Conservation (phyloP, 1,140 invertebrate genomes). For the Platyscapa corneri region DNA sequence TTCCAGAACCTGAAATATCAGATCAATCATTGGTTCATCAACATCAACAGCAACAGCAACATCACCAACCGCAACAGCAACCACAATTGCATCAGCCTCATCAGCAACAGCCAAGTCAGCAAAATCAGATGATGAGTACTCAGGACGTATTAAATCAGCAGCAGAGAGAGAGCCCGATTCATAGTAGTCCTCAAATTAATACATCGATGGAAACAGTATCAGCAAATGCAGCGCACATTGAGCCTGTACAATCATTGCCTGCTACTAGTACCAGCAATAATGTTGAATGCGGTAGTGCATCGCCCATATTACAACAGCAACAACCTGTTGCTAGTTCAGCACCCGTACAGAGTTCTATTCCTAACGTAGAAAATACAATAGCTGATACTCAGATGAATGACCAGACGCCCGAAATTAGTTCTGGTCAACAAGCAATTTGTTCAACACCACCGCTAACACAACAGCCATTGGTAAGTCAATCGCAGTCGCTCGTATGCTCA, state of each 20-base stretch:
- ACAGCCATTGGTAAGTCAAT: slow-evolving; percentile 47
- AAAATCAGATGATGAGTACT: slow-evolving; percentile 38
- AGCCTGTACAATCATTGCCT: slow-evolving; percentile 70
- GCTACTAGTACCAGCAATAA: slow-evolving; percentile 70
- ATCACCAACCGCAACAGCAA: slow-evolving; percentile 42
- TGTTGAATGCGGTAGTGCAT: slow-evolving; percentile 61
- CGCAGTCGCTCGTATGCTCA: slow-evolving; percentile 53
- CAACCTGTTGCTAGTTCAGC: slow-evolving; percentile 48
- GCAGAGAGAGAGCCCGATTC: slow-evolving; percentile 61
- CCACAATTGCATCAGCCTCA: slow-evolving; percentile 46
- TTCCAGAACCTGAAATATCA: slow-evolving; percentile 57
- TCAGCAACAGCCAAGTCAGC: slow-evolving; percentile 15
- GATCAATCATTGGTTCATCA: slow-evolving; percentile 58
- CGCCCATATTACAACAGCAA: slow-evolving; percentile 61
- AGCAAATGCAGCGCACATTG: slow-evolving; percentile 58
- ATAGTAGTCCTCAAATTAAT: slow-evolving; percentile 62
- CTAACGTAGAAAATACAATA: slow-evolving; percentile 62
- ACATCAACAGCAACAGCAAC: slow-evolving; percentile 26
- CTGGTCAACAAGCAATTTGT: slow-evolving; percentile 53
- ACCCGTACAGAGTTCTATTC: slow-evolving; percentile 57
- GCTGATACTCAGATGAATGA: slow-evolving; percentile 64
- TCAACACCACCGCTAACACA: slow-evolving; percentile 51
- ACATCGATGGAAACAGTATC: slow-evolving; percentile 59
- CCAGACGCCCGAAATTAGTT: slow-evolving; percentile 60
- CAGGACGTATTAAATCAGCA: slow-evolving; percentile 55